A percentile compares a stretch with the other conserved stretches of the same genome.
Conservation (phyloP, 1,140 invertebrate species). For the Conus ventricosus region DNA sequence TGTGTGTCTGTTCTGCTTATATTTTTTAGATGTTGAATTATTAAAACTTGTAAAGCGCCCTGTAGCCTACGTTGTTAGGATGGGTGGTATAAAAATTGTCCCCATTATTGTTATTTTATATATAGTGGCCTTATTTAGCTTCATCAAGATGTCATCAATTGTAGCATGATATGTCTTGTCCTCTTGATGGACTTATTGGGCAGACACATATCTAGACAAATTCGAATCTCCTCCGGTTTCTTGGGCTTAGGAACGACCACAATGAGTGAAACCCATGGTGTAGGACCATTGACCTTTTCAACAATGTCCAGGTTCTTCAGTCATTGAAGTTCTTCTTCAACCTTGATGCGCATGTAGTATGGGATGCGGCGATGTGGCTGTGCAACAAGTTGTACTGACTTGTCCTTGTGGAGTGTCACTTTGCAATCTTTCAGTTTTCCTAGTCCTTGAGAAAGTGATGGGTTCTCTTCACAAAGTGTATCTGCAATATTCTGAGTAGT, state of each 20-base stretch:
- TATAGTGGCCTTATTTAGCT: slow-evolving; percentile 43
- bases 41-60: no score
- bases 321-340: background rate
- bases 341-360: background rate
- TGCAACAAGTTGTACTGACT: background rate
- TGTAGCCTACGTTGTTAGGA: no score
- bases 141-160: slow-evolving; percentile 56
- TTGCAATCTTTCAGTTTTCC: background rate
- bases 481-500: background rate
- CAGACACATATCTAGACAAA: slow-evolving; percentile 58
- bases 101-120: no score
- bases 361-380: background rate
- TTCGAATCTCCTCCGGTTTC: slow-evolving; percentile 45
- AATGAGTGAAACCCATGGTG: background rate
- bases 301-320: background rate
- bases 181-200: slow-evolving; percentile 43
- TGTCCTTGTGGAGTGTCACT: background rate
- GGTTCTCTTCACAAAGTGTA: background rate
- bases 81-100: no score
- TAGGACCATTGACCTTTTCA: background rate
- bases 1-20: no score
- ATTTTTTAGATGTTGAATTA: no score
- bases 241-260: slow-evolving; percentile 45
- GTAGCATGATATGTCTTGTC: slow-evolving; percentile 42
- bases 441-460: background rate